Evolutionary conservation across 2,113 vertebrate species (phyloP).

Genomic region (Lycocorax pyrrhopterus): DNA sequence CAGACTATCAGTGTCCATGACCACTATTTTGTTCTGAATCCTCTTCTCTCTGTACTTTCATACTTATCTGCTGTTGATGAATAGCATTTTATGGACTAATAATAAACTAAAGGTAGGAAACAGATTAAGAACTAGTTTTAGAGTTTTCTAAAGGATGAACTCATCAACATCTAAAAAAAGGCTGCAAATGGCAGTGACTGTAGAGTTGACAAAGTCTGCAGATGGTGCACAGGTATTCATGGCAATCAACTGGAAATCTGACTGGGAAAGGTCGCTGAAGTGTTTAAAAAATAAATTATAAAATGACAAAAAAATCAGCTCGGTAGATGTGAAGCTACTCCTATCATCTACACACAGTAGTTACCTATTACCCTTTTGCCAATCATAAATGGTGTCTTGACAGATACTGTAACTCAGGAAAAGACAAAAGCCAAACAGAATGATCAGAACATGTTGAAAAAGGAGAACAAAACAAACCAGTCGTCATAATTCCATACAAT

Average conservation of each 20-base stretch:
- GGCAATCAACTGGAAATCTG: not conserved
- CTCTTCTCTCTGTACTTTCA: not conserved
- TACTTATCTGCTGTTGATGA: not conserved
- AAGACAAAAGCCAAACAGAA: not conserved
- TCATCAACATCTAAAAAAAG: not conserved
- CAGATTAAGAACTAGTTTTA: not conserved
- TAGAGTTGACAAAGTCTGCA: not conserved
- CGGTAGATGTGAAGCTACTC: rapidly evolving
- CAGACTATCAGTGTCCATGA: not conserved
- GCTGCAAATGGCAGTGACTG: rapidly evolving
- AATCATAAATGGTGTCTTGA: not conserved
- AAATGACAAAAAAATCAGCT: not conserved
- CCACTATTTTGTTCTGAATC: not conserved
- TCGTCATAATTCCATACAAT: not conserved
- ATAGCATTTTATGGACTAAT: not conserved
- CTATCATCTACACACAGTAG: not conserved
- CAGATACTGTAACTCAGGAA: not conserved
- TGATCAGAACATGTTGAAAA: not conserved
- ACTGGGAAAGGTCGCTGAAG: not conserved
- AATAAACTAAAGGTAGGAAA: not conserved
- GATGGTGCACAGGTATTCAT: not conserved
- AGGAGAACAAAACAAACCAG: not conserved
- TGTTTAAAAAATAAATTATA: not conserved
- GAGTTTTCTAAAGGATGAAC: not conserved
- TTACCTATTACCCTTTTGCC: not conserved